Conservation (phyloP, 1,140 invertebrate species). For the Heliconius congener region DNA sequence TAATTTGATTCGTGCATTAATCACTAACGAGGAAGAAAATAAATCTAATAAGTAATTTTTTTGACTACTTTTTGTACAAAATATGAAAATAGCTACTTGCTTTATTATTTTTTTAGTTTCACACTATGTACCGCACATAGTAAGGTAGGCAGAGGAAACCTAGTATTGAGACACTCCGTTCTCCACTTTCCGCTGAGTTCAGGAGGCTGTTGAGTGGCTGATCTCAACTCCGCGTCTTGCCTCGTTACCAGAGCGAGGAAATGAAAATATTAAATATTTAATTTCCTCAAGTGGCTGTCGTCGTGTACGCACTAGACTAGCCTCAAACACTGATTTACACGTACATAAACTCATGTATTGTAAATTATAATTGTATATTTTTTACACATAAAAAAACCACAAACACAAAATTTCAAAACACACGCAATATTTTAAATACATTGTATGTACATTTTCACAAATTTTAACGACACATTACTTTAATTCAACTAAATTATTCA, state of each 20-base stretch:
- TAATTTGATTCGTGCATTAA: slow-evolving; percentile 37
- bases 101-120: neutral
- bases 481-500: slow-evolving; percentile 20
- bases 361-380: neutral
- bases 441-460: neutral
- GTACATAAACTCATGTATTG: neutral
- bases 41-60: slow-evolving; percentile 21
- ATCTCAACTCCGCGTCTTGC: no score
- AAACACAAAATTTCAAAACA: no score
- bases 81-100: neutral
- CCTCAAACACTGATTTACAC: neutral
- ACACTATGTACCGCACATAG: no score
- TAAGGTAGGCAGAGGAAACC: no score
- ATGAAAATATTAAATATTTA: no score
- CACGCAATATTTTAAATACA: neutral
- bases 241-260: no score
- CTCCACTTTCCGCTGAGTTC: no score
- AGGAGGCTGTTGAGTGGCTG: no score
- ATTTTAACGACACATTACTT: neutral
- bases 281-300: no score
- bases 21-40: slow-evolving; percentile 35
- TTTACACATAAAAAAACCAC: neutral
- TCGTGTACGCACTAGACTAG: no score
- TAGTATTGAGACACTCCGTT: no score
- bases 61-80: neutral